Evolutionary conservation across 1,140 invertebrate species (phyloP).

Genomic region (Kradibia gibbosae): DNA sequence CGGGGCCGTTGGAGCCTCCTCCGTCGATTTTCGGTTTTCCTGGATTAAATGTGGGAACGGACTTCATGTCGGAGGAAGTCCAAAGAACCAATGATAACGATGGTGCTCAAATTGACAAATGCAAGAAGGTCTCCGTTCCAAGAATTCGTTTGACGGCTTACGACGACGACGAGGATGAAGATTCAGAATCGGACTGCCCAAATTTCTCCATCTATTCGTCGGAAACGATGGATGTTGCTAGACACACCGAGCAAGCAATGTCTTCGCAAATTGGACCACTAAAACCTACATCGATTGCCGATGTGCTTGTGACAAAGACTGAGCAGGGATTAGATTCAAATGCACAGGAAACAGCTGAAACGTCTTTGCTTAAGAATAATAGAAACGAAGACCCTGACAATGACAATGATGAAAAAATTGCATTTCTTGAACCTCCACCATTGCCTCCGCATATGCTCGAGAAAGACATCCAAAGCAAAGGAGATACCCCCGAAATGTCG

Average conservation of each 20-base stretch:
- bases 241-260: constrained; percentile 72
- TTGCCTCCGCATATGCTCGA: constrained; percentile 59
- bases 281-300: constrained; percentile 47
- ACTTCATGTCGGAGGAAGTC: constrained; percentile 60
- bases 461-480: constrained; percentile 52
- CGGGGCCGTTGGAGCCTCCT: constrained; percentile 59
- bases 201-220: constrained; percentile 88
- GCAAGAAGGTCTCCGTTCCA: not conserved
- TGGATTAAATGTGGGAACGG: constrained; percentile 51
- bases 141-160: constrained; percentile 62
- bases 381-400: not conserved
- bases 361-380: not conserved
- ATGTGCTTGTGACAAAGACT: not conserved
- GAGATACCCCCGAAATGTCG: constrained; percentile 4
- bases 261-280: constrained; percentile 68
- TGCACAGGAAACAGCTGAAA: not conserved
- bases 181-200: constrained; percentile 81
- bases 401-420: not conserved
- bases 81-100: constrained; percentile 48
- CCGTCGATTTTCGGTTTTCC: constrained; percentile 56
- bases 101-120: not conserved
- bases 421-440: constrained; percentile 47
- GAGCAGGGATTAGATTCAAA: not conserved
- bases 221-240: constrained; percentile 82
- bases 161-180: constrained; percentile 71